These are phyloP conservation scores for Phasia obesa DNA, from an alignment of 2,888 invertebrate genomes.

Conservation along the genomic window DNA sequence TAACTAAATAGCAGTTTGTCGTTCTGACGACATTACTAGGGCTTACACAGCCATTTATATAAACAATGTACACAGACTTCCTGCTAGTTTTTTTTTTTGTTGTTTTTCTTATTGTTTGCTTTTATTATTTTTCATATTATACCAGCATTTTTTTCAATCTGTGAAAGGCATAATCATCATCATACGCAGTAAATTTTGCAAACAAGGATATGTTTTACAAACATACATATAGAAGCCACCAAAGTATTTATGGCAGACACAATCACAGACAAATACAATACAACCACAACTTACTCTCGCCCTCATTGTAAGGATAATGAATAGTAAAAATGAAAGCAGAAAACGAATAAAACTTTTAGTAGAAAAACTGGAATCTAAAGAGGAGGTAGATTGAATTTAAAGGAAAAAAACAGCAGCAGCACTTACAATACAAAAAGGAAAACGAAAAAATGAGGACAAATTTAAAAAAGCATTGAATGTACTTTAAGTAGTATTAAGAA, in stretches of 20 bases:
- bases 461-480: slow-evolving; percentile 46
- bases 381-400: neutral
- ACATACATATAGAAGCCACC: slow-evolving; percentile 9
- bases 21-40: slow-evolving; percentile 3
- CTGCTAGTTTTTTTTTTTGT: slow-evolving; percentile 40
- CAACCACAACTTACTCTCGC: slow-evolving; percentile 41
- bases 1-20: neutral
- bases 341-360: slow-evolving; percentile 33
- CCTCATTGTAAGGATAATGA: slow-evolving; percentile 62
- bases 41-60: slow-evolving; percentile 15
- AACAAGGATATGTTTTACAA: neutral
- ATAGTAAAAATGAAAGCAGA: slow-evolving; percentile 21
- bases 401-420: slow-evolving; percentile 9
- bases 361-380: neutral
- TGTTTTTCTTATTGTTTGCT: neutral
- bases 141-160: neutral
- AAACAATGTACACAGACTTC: slow-evolving; percentile 49
- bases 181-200: slow-evolving; percentile 14
- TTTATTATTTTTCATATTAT: slow-evolving; percentile 6
- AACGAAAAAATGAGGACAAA: slow-evolving; percentile 57
- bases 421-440: slow-evolving; percentile 44
- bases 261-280: slow-evolving; percentile 15
- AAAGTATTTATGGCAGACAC: slow-evolving; percentile 36
- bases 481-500: slow-evolving; percentile 23
- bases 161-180: slow-evolving; percentile 30